A percentile compares a stretch with the other conserved stretches of the same genome.
Conservation (phyloP, 1,140 invertebrate species). For the Pectinophora gossypiella region DNA sequence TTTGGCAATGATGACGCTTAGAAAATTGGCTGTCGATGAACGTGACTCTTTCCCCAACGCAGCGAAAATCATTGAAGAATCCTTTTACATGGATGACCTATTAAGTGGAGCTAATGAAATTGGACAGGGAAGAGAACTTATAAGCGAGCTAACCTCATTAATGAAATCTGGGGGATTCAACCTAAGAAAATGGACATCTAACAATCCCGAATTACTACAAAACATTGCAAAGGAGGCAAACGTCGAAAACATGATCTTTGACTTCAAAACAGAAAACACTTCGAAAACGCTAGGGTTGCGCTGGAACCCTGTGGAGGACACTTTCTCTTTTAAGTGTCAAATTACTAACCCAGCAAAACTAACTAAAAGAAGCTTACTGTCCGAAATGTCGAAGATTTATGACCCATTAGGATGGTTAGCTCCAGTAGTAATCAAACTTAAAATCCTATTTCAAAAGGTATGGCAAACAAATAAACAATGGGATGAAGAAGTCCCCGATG, state of each 20-base stretch:
- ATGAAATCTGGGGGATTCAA: constrained; percentile 1
- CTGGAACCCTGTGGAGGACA: neutral
- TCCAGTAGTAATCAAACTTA: constrained; percentile 46
- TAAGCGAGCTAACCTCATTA: neutral
- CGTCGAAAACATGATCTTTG: neutral
- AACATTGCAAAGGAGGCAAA: neutral
- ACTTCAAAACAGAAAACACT: neutral
- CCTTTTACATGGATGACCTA: constrained; percentile 3
- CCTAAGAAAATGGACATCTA: constrained; percentile 1
- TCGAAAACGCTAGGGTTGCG: neutral
- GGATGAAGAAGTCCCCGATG: constrained; percentile 35
- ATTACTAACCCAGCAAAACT: neutral
- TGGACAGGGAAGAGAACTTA: neutral
- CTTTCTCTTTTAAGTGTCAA: neutral
- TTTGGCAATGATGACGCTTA: constrained; percentile 33
- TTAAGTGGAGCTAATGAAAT: neutral
- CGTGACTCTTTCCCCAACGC: constrained; percentile 17
- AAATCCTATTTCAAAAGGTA: constrained; percentile 62
- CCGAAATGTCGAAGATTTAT: constrained; percentile 27
- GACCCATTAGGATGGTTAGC: constrained; percentile 50
- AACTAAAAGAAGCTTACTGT: constrained; percentile 19
- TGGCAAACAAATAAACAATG: constrained; percentile 41
- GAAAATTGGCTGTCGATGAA: constrained; percentile 31
- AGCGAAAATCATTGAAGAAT: neutral
- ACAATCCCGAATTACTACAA: neutral